A percentile compares a stretch with the other conserved stretches of the same genome.
Evolutionary conservation across 1,140 invertebrate species (phyloP).

Genomic region (Samia ricini): DNA sequence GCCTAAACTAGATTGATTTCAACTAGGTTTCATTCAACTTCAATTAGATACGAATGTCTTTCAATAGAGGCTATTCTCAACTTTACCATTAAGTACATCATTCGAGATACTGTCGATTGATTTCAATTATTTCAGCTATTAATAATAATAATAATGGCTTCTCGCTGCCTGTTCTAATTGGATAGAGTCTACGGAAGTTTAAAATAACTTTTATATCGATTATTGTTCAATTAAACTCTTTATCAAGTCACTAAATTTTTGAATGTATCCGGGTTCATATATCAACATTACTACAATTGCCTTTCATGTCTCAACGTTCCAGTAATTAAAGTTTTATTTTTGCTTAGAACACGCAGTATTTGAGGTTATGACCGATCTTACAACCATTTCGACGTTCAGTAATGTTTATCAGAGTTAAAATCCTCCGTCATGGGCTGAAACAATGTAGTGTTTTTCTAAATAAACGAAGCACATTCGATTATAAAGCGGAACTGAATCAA

Average conservation of each 20-base stretch:
- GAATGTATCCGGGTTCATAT: no score
- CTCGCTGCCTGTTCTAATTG: not conserved
- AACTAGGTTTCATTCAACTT: no score
- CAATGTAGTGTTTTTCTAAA: not conserved
- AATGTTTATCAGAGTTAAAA: not conserved
- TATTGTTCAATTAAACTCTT: not conserved
- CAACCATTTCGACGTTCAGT: no score
- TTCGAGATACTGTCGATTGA: no score
- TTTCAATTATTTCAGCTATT: not conserved
- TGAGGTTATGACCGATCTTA: not conserved
- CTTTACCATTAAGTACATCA: not conserved
- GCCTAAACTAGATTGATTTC: no score
- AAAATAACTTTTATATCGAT: not conserved
- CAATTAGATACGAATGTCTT: not conserved
- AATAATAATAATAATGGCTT: not conserved
- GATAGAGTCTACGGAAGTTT: not conserved
- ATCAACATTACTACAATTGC: not conserved
- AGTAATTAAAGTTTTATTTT: not conserved
- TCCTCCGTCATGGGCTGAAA: not conserved
- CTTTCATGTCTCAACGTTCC: not conserved
- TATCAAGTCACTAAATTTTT: not conserved
- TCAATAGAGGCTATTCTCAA: not conserved
- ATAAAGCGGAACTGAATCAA: not conserved
- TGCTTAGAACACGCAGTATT: not conserved
- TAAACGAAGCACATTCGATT: not conserved